Percentiles rank a stretch among this genome's conserved stretches.
These are phyloP conservation scores for Anneissia japonica DNA, from an alignment of 35 echinoderm and acorn worm species.

Conservation along the genomic window DNA sequence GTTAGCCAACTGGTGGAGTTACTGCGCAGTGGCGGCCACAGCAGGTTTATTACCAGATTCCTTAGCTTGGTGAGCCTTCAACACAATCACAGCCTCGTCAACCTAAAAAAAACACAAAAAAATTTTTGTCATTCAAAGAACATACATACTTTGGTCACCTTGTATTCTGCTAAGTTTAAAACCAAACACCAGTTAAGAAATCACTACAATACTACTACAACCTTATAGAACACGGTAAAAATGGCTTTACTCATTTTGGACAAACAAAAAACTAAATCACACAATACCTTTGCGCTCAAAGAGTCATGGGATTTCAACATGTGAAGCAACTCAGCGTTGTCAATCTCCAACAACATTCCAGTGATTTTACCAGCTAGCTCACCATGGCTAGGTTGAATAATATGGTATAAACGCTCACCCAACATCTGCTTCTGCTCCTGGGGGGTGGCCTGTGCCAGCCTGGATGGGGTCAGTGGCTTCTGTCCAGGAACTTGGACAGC, in stretches of 20 bases:
- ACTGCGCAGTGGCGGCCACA: neutral
- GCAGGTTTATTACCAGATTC: neutral
- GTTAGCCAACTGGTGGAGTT: neutral
- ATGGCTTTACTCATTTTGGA: too few relatives aligned
- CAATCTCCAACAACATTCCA: constrained; percentile 82
- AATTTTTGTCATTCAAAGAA: too few relatives aligned
- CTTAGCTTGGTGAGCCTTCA: constrained; percentile 20
- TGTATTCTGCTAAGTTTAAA: too few relatives aligned
- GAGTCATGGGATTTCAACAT: constrained; percentile 72
- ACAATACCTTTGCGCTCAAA: constrained; percentile 71
- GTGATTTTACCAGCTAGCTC: constrained; percentile 83
- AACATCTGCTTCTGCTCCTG: constrained; percentile 98
- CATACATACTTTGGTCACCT: too few relatives aligned
- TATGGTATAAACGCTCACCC: constrained; percentile 83
- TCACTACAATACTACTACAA: too few relatives aligned
- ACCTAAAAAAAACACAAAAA: neutral
- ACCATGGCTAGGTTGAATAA: constrained; percentile 75
- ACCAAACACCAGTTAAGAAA: too few relatives aligned
- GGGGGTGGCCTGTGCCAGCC: constrained; percentile 70
- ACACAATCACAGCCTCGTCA: neutral
- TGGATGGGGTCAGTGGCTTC: constrained; percentile 65
- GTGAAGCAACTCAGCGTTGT: constrained; percentile 85
- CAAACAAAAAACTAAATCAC: too few relatives aligned
- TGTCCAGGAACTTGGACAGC: constrained; percentile 79
- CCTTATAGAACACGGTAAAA: too few relatives aligned